Evolutionary conservation across 2,113 vertebrate genomes (phyloP).

Genomic region (Bufo bufo): DNA sequence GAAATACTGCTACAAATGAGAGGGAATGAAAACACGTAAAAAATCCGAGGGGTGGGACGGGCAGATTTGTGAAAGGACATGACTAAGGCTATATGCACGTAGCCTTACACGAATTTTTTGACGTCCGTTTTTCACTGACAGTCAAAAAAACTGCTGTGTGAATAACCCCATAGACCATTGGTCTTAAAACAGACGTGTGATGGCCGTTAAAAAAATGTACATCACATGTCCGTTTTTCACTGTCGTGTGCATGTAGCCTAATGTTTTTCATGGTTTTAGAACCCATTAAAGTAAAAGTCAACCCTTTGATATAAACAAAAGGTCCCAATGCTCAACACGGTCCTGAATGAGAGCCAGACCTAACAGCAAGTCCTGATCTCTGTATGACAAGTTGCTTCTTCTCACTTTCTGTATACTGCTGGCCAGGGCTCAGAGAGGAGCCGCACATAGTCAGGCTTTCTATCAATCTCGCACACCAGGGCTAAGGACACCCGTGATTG

Average conservation of each 20-base stretch:
- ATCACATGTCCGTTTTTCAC: too few species aligned
- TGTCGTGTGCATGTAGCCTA: too few species aligned
- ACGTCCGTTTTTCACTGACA: too few species aligned
- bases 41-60: background rate
- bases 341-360: conserved; percentile 17
- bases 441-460: conserved; percentile 12
- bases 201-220: too few species aligned
- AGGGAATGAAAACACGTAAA: background rate
- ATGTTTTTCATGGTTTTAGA: too few species aligned
- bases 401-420: conserved; percentile 23
- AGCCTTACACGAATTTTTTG: too few species aligned
- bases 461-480: background rate
- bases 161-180: too few species aligned
- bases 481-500: background rate
- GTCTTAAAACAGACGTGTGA: too few species aligned
- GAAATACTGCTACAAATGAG: background rate
- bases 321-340: background rate
- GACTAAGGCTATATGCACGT: too few species aligned
- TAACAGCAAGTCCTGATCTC: conserved; percentile 14
- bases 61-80: background rate
- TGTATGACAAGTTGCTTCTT: conserved; percentile 16
- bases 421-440: conserved; percentile 28
- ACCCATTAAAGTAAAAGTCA: too few species aligned
- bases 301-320: background rate
- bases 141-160: too few species aligned